These are phyloP conservation scores for Hycleus cichorii DNA, from an alignment of 1,140 invertebrate species.

Conservation along the genomic window DNA sequence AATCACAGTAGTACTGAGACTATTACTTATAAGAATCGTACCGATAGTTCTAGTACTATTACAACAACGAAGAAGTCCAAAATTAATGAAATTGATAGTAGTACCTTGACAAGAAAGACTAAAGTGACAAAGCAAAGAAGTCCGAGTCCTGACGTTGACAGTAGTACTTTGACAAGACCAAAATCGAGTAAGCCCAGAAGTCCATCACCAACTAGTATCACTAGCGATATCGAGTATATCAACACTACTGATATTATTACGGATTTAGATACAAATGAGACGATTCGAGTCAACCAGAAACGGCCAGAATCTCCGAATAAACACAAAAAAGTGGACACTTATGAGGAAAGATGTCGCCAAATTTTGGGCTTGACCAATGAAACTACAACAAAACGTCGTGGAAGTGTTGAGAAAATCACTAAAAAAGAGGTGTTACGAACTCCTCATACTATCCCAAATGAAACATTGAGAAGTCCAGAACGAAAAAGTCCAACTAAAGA, in stretches of 20 bases:
- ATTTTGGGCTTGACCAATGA: conserved; percentile 53
- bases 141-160: conserved; percentile 14
- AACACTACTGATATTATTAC: conserved; percentile 24
- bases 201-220: conserved; percentile 12
- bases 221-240: conserved; percentile 32
- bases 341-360: conserved; percentile 58
- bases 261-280: conserved; percentile 24
- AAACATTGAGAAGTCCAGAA: no score
- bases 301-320: conserved; percentile 30
- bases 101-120: conserved; percentile 22
- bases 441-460: no score
- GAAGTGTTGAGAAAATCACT: conserved; percentile 7
- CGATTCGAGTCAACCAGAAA: neutral
- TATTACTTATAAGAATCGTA: conserved; percentile 39
- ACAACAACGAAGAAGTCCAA: conserved; percentile 11
- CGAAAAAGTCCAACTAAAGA: no score
- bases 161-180: conserved; percentile 22
- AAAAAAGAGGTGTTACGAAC: conserved; percentile 2
- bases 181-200: conserved; percentile 9
- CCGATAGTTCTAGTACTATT: conserved; percentile 18
- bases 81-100: conserved; percentile 16
- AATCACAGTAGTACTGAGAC: conserved; percentile 20
- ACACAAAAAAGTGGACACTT: conserved; percentile 55
- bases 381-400: conserved; percentile 27
- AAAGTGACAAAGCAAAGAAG: conserved; percentile 13